Base-by-base conservation (phyloP, 2,113 vertebrate genomes). In the Petaurus breviceps region DNA sequence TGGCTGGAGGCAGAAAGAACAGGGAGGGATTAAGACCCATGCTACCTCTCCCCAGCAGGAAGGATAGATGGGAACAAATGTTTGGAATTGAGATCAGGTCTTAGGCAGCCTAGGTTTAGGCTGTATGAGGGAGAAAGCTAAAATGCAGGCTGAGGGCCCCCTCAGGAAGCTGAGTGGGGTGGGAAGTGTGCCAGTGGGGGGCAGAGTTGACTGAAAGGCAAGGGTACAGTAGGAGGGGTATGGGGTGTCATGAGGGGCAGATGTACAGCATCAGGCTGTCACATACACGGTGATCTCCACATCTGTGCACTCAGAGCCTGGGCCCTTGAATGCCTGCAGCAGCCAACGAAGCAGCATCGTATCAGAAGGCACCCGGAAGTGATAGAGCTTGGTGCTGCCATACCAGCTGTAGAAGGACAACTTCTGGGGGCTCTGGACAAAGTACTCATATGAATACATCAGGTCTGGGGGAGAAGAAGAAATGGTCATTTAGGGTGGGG, bases 351-450 rank as follows among this genome's bases (percentile, higher is more conserved):
- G 99, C 50, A 99, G 95, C 61, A 99, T 98, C 0, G 99, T 98
- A 90, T 99, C 99, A 11, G 99, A 98, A 0, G 99, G 99, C 47
- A 99, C 99, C 0, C 61, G 98, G 98, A 99, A 99, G 97, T 98
- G 99, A 98, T 99, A 99, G 95, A 99, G 98, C 90, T 99, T 99
- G 92, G 98, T 98, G 0, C 98, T 99, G 43, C 99, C 99, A 0
- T 99, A 99, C 99, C 99, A 99, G 94, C 98, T 99, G 96, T 99
- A 99, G 97, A 99, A 99, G 50, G 99, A 99, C 96, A 99, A 97
- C 97, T 98, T 99, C 98, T 99, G 99, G 0, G 99, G 99, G 0
- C 98, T 98, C 98, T 99, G 99, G 0, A 99, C 99, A 93, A 99
- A 99, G 94, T 99, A 99, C 97, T 99, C 99, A 0, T 99, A 99